Percentiles rank a stretch among this genome's conserved stretches.
These are phyloP conservation scores for Ametastegia equiseti DNA, from an alignment of 2,888 invertebrate species.

Conservation along the genomic window DNA sequence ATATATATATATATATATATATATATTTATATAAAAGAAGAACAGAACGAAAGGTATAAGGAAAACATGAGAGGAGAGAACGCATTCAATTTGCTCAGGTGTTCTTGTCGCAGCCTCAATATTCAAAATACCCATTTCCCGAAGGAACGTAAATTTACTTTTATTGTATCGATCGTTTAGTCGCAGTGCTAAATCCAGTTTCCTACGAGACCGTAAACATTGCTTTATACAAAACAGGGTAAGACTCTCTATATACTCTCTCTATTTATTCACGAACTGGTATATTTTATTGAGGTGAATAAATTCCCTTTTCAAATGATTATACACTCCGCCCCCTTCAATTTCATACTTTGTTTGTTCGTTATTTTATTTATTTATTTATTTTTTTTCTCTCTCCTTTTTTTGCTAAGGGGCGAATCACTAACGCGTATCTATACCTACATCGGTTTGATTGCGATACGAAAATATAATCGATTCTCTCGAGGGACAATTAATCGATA, in stretches of 20 bases:
- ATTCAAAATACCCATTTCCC: constrained; percentile 58
- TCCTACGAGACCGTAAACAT: constrained; percentile 18
- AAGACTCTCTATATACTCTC: constrained; percentile 14
- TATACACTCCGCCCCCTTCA: not conserved
- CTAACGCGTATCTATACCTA: not conserved
- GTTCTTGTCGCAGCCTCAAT: constrained; percentile 57
- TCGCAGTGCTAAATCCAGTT: constrained; percentile 12
- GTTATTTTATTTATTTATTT: not conserved
- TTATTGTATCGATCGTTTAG: constrained; percentile 58
- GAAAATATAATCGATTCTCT: not conserved
- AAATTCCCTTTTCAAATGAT: constrained; percentile 11
- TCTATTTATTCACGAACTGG: not conserved
- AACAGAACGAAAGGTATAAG: constrained; percentile 26
- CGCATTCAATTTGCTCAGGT: constrained; percentile 63
- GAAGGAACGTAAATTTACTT: constrained; percentile 60
- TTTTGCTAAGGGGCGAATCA: not conserved
- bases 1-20: too few species aligned
- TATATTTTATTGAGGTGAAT: not conserved
- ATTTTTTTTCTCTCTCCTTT: not conserved
- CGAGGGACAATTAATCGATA: not conserved
- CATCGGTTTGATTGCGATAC: not conserved
- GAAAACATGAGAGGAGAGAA: constrained; percentile 42
- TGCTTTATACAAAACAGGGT: constrained; percentile 10
- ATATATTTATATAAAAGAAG: constrained; percentile 47
- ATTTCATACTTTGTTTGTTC: too few species aligned